phyloP scores from a whole-genome alignment of 2,888 invertebrate genomes.

The Apocheima hispidaria region DNA sequence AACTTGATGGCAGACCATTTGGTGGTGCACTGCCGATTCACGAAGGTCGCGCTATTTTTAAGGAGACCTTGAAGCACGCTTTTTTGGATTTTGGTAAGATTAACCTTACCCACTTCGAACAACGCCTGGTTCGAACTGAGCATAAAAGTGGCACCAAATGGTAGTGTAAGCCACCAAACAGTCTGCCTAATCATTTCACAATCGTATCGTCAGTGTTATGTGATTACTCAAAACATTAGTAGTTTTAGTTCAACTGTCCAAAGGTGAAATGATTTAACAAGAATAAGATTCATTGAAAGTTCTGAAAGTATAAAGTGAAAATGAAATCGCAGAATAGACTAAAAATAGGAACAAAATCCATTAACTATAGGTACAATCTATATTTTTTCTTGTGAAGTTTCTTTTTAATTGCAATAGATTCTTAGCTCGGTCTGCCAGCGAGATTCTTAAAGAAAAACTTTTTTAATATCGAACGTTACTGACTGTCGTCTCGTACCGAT shows the following conservation, averaged over 20 bases:
- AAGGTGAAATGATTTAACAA: background rate
- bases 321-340: constrained; percentile 7
- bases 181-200: background rate
- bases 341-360: constrained; percentile 36
- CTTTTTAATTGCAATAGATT: constrained; percentile 69
- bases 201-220: background rate
- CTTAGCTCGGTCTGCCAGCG: constrained; percentile 57
- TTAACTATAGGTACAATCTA: constrained; percentile 46
- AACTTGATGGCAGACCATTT: no score
- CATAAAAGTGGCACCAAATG: no score
- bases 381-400: constrained; percentile 56
- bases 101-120: no score
- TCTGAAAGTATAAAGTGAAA: constrained; percentile 4
- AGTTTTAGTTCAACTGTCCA: background rate
- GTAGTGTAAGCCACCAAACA: no score
- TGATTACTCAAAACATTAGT: background rate
- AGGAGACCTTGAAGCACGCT: no score
- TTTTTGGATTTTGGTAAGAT: no score
- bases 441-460: constrained; percentile 76
- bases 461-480: constrained; percentile 81
- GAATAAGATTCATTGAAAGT: background rate
- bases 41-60: no score
- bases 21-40: no score
- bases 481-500: constrained; percentile 68
- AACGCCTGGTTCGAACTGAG: no score